Conservation (phyloP, 2,888 invertebrate genomes). For the Drosophila mettleri region DNA sequence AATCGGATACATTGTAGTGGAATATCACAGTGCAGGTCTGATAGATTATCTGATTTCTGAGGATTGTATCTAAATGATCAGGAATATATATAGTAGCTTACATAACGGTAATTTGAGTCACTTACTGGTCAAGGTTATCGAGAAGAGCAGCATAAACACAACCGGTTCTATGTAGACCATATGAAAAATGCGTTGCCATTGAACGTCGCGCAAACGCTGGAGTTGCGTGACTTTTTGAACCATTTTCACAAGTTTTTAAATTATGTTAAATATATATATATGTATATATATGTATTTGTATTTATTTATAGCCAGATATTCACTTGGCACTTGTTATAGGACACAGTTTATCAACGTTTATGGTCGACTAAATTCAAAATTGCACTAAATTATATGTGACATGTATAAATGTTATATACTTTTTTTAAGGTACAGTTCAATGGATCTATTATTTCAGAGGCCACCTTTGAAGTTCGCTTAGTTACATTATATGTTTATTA, state of each 20-base stretch:
- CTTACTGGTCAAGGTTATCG: constrained; percentile 80
- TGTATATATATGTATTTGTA: too few relatives aligned
- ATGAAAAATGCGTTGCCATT: constrained; percentile 76
- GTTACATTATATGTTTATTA: constrained; percentile 32
- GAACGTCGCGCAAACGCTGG: constrained; percentile 59
- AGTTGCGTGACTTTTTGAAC: constrained; percentile 66
- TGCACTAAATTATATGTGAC: too few relatives aligned
- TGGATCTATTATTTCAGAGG: not conserved
- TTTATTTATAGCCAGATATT: not conserved
- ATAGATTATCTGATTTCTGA: constrained; percentile 89
- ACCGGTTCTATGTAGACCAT: constrained; percentile 83
- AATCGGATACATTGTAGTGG: constrained; percentile 87
- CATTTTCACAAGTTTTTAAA: constrained; percentile 52
- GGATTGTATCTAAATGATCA: constrained; percentile 83
- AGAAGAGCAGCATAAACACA: constrained; percentile 81
- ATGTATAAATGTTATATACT: not conserved
- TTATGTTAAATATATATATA: too few relatives aligned
- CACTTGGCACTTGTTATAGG: not conserved
- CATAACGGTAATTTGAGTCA: constrained; percentile 1
- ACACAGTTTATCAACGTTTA: not conserved
- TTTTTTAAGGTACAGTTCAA: not conserved
- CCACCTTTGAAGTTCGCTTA: constrained; percentile 1
- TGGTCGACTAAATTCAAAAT: not conserved
- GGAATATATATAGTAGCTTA: not conserved
- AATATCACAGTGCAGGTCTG: constrained; percentile 89